phyloP scores from a whole-genome alignment of 2,113 vertebrate genomes.

The Rhinichthys klamathensis region DNA sequence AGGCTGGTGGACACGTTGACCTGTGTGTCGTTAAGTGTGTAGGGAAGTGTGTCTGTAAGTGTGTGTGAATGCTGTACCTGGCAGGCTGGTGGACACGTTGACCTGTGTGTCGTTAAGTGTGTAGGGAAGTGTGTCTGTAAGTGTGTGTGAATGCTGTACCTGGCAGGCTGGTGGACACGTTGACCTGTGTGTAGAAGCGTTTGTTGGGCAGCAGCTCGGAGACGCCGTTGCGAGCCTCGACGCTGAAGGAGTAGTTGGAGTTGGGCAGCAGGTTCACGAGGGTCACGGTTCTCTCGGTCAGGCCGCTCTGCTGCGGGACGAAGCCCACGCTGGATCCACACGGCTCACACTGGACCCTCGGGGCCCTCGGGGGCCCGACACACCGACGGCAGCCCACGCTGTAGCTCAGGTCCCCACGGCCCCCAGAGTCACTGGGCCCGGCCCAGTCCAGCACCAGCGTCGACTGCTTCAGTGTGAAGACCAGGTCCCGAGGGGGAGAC shows the following conservation, averaged over 20 bases:
- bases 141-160: conserved; percentile 69
- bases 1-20: conserved; percentile 86
- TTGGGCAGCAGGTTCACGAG: conserved; percentile 90
- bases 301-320: conserved; percentile 88
- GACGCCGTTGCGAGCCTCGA: conserved; percentile 89
- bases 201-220: conserved; percentile 80
- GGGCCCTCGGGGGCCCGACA: not conserved
- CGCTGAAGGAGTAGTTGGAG: conserved; percentile 89
- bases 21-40: conserved; percentile 72
- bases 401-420: conserved; percentile 87
- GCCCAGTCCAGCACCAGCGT: conserved; percentile 87
- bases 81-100: too few species aligned
- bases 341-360: conserved; percentile 76
- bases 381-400: conserved; percentile 86
- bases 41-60: too few species aligned
- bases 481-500: conserved; percentile 85
- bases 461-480: conserved; percentile 87
- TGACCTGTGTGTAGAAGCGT: conserved; percentile 84
- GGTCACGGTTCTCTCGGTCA: conserved; percentile 85
- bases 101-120: too few species aligned
- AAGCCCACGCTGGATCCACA: conserved; percentile 87
- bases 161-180: conserved; percentile 82
- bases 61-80: too few species aligned
- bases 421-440: conserved; percentile 80
- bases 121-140: not conserved